These are phyloP conservation scores for Ctenosaura bakeri DNA, from an alignment of 2,797 vertebrate genomes.

Conservation along the genomic window DNA sequence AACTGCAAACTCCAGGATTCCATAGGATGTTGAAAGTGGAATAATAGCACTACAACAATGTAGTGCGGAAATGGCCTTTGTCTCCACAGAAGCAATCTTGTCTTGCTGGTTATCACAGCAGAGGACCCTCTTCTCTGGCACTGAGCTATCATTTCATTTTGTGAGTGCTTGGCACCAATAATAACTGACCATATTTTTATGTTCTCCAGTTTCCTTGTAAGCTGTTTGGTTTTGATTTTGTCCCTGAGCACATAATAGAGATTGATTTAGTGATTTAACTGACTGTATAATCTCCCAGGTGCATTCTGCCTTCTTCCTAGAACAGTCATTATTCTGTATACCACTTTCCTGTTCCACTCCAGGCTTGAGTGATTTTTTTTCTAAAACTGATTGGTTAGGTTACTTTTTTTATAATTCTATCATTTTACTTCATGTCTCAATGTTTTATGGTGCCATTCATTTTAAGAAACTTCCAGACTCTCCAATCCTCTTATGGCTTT, in stretches of 20 bases:
- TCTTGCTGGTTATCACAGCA: not conserved
- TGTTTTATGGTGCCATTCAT: not conserved
- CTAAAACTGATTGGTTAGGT: not conserved
- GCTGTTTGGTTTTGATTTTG: too few species aligned
- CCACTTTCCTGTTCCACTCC: not conserved
- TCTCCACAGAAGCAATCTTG: not conserved
- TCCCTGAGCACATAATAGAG: too few species aligned
- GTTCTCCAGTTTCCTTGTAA: too few species aligned
- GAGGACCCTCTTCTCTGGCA: not conserved
- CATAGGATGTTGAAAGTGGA: too few species aligned
- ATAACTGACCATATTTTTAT: too few species aligned
- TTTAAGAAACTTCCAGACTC: too few species aligned
- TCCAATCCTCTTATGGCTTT: too few species aligned
- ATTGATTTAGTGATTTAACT: not conserved
- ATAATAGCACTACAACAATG: too few species aligned
- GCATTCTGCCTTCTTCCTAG: not conserved
- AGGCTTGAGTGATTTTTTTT: too few species aligned
- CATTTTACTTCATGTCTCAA: not conserved
- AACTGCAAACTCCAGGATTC: too few species aligned
- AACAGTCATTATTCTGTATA: not conserved
- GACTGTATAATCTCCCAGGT: not conserved
- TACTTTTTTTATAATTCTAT: too few species aligned
- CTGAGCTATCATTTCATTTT: not conserved
- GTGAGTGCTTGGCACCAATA: not conserved
- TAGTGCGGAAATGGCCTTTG: too few species aligned